Percentiles rank a stretch among this genome's conserved stretches.
Evolutionary conservation across 1,140 invertebrate species (phyloP).

Genomic region (Pseudobourletiella spinata): DNA sequence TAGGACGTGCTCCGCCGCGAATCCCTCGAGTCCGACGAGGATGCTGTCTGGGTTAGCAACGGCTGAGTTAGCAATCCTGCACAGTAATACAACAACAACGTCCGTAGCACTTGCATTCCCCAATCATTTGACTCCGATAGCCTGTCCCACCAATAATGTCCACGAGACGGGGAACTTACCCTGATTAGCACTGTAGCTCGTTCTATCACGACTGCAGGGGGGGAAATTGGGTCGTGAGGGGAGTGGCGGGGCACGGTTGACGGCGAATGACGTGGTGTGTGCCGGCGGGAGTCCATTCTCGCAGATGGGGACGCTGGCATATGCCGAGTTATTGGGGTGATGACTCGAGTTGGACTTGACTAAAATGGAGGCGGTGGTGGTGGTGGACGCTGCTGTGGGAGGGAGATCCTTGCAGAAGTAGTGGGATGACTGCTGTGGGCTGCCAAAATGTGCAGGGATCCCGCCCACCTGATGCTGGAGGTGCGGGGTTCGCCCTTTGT

Average conservation of each 20-base stretch:
- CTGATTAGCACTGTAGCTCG: slow-evolving; percentile 19
- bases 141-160: neutral
- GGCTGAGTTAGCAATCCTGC: slow-evolving; percentile 29
- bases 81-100: neutral
- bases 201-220: slow-evolving; percentile 11
- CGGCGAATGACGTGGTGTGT: neutral
- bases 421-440: too few species aligned
- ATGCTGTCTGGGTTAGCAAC: slow-evolving; percentile 28
- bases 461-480: neutral
- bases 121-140: neutral
- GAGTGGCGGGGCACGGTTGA: slow-evolving; percentile 9
- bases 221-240: slow-evolving; percentile 21
- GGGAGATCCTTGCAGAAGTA: slow-evolving; percentile 12
- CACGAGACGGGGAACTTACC: neutral
- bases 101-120: neutral
- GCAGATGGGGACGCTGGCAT: slow-evolving; percentile 27
- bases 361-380: too few species aligned
- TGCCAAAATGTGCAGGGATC: slow-evolving; percentile 11
- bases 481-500: neutral
- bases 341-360: too few species aligned
- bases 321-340: slow-evolving; percentile 21
- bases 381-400: neutral
- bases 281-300: slow-evolving; percentile 11
- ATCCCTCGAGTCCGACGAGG: slow-evolving; percentile 31
- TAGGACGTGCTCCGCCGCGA: slow-evolving; percentile 21